phyloP scores from a whole-genome alignment of 2,113 vertebrate species.

The Callithrix jacchus region DNA sequence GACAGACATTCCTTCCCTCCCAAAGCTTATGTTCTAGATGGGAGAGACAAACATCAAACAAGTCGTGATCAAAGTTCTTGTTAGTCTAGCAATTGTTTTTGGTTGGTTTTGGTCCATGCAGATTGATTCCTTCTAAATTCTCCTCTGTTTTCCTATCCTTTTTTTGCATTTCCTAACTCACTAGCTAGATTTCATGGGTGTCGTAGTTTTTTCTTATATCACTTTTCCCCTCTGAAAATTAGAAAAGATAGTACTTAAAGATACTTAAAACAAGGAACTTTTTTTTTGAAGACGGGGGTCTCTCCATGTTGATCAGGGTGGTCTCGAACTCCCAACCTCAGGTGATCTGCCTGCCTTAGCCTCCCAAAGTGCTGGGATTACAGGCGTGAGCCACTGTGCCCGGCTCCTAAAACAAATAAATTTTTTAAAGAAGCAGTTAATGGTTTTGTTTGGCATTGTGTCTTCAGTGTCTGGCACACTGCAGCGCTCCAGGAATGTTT shows the following conservation, averaged over 20 bases:
- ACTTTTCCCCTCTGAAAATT: neutral
- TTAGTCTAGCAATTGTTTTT: neutral
- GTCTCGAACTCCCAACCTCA: no score
- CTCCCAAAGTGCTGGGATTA: no score
- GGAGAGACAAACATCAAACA: neutral
- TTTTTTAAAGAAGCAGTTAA: neutral
- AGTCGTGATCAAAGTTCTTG: neutral
- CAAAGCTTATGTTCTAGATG: neutral
- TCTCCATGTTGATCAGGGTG: no score
- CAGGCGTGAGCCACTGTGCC: no score
- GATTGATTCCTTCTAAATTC: neutral
- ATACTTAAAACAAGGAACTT: slow-evolving; percentile 19
- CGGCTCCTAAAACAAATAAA: neutral
- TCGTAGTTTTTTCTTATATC: neutral
- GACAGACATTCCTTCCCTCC: neutral
- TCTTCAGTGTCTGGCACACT: neutral
- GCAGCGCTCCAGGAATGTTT: neutral
- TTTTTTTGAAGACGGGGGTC: neutral
- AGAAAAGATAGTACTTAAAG: neutral
- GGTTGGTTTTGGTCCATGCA: neutral
- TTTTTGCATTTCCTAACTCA: neutral
- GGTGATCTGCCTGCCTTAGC: no score
- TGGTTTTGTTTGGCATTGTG: neutral
- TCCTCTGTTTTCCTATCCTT: neutral
- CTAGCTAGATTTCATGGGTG: neutral